These are phyloP conservation scores for Drosophila burlai DNA, from an alignment of 1,140 invertebrate species.

Conservation along the genomic window DNA sequence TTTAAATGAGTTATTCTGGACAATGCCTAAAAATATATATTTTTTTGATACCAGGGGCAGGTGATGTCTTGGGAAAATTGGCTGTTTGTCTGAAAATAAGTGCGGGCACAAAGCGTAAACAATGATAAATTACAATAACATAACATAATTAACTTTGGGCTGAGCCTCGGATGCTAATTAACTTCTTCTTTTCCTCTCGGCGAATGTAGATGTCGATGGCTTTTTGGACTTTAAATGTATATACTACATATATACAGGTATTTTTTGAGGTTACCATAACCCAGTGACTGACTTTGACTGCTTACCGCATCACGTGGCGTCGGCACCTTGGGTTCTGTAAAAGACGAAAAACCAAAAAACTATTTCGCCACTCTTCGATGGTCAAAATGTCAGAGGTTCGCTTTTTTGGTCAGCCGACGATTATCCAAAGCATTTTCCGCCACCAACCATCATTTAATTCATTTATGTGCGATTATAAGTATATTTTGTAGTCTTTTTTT, in stretches of 20 bases:
- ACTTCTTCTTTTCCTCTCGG: conserved; percentile 48
- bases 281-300: conserved; percentile 70
- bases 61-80: conserved; percentile 51
- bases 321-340: conserved; percentile 63
- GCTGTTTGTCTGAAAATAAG: conserved; percentile 50
- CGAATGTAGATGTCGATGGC: conserved; percentile 29
- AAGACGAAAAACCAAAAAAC: conserved; percentile 6
- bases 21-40: neutral
- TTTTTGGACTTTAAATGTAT: conserved; percentile 19
- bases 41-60: conserved; percentile 15
- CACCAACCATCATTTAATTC: conserved; percentile 32
- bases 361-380: conserved; percentile 56
- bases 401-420: conserved; percentile 44
- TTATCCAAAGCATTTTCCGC: conserved; percentile 70
- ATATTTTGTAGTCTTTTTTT: conserved; percentile 16
- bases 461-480: conserved; percentile 25
- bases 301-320: conserved; percentile 51
- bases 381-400: conserved; percentile 57
- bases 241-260: neutral
- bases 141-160: conserved; percentile 64
- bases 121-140: conserved; percentile 79
- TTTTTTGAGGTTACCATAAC: conserved; percentile 54
- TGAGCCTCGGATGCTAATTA: conserved; percentile 62
- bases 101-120: conserved; percentile 72
- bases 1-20: neutral